These are phyloP conservation scores for Phymorhynchus buccinoides DNA, from an alignment of 1,140 invertebrate species.

Conservation along the genomic window DNA sequence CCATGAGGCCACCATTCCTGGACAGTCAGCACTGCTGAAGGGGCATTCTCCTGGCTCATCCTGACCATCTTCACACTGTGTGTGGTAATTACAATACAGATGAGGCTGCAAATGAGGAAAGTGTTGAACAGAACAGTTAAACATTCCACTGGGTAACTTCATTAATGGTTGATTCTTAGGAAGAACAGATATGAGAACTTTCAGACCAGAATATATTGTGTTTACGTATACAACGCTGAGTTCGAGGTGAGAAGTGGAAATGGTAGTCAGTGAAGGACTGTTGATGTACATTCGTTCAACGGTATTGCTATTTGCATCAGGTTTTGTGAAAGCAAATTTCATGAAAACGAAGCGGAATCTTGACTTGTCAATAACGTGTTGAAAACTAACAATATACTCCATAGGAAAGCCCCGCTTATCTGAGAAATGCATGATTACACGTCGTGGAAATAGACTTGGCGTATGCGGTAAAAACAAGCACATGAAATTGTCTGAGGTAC, in stretches of 20 bases:
- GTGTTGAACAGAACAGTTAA: not conserved
- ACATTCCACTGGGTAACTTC: not conserved
- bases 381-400: not conserved
- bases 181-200: not conserved
- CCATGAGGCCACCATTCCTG: not conserved
- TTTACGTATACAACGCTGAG: not conserved
- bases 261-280: not conserved
- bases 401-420: not conserved
- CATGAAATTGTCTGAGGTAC: not conserved
- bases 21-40: constrained; percentile 10
- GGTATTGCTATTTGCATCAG: not conserved
- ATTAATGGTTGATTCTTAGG: not conserved
- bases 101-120: not conserved
- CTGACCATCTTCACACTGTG: not conserved
- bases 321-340: not conserved
- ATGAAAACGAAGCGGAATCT: not conserved
- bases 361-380: not conserved
- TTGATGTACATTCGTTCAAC: not conserved
- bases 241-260: not conserved
- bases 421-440: no score
- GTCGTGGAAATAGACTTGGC: not conserved
- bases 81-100: not conserved
- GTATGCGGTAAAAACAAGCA: not conserved
- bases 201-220: not conserved
- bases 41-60: constrained; percentile 1